Percentiles rank a stretch among this genome's conserved stretches.
Conservation (phyloP, 2,888 invertebrate species). For the Cylindroiulus punctatus region DNA sequence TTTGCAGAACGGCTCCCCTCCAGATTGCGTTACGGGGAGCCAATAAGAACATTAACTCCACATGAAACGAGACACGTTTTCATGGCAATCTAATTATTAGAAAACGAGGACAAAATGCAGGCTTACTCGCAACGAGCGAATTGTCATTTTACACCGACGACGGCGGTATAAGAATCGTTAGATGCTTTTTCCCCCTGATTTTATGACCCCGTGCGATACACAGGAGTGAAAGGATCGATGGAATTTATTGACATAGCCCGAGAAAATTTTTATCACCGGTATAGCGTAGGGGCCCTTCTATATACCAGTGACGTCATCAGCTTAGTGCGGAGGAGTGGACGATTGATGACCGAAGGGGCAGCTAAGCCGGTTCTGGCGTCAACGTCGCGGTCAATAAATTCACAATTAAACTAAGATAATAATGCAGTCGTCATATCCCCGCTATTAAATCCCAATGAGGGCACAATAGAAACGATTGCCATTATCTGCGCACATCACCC, state of each 20-base stretch:
- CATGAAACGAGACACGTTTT: constrained; percentile 9
- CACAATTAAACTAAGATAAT: constrained; percentile 31
- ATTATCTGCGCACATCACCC: neutral
- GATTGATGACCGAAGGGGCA: constrained; percentile 1
- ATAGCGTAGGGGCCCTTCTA: neutral
- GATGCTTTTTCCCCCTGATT: neutral
- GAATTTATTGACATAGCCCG: neutral
- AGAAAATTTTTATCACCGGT: constrained; percentile 5
- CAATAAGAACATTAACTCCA: constrained; percentile 47
- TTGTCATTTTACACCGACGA: neutral
- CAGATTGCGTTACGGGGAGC: neutral
- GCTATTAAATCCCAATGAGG: neutral
- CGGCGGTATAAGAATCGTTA: neutral
- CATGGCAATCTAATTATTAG: constrained; percentile 45
- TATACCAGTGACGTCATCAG: neutral
- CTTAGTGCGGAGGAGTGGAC: neutral
- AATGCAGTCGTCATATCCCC: constrained; percentile 20
- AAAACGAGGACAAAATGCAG: constrained; percentile 10
- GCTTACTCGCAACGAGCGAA: neutral
- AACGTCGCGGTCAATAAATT: constrained; percentile 39
- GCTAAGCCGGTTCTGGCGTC: neutral
- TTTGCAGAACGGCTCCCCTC: constrained; percentile 27
- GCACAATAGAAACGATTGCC: neutral
- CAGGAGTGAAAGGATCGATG: neutral
- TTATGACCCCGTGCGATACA: neutral